Conservation (phyloP, 2,888 invertebrate species). For the Empis livida region DNA sequence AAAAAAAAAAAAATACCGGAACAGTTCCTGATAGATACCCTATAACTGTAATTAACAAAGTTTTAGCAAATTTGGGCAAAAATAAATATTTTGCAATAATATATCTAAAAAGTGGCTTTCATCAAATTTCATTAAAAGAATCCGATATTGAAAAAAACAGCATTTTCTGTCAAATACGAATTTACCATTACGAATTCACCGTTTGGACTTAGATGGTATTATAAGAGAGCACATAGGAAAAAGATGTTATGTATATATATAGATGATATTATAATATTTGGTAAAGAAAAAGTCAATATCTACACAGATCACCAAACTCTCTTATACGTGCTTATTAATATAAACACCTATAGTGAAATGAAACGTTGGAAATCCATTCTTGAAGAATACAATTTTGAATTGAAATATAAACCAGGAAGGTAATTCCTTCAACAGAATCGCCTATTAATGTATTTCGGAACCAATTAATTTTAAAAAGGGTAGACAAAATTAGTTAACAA, state of each 20-base stretch:
- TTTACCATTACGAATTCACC: constrained; percentile 3
- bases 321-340: constrained; percentile 2
- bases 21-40: too few species aligned
- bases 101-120: constrained; percentile 2
- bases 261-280: constrained; percentile 12
- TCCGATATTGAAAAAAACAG: constrained; percentile 5
- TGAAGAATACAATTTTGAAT: constrained; percentile 7
- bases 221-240: neutral
- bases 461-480: neutral
- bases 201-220: neutral
- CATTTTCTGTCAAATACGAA: constrained; percentile 5
- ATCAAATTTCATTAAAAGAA: constrained; percentile 2
- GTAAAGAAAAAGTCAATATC: constrained; percentile 8
- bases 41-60: too few species aligned
- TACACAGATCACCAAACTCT: constrained; percentile 9
- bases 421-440: constrained; percentile 6
- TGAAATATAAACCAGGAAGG: constrained; percentile 6
- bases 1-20: too few species aligned
- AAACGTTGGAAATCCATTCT: constrained; percentile 6
- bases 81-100: neutral
- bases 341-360: constrained; percentile 5
- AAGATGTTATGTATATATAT: constrained; percentile 10
- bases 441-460: neutral
- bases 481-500: neutral
- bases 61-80: too few species aligned